Evolutionary conservation across 1,140 invertebrate genomes (phyloP).

Genomic region (Conus ventricosus): DNA sequence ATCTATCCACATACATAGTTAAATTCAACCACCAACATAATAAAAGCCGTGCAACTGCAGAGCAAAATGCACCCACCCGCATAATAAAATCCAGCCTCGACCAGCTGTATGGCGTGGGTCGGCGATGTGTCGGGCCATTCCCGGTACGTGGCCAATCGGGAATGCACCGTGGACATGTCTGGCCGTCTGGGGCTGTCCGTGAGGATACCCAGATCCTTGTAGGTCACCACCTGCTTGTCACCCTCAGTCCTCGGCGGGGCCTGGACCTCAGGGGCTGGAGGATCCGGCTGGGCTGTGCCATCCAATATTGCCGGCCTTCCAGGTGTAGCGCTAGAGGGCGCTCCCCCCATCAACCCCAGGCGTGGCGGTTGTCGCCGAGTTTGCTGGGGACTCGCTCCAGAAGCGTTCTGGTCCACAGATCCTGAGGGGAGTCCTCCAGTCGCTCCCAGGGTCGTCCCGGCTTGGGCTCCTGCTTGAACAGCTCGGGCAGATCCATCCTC

Average conservation of each 20-base stretch:
- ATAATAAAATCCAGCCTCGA: slow-evolving; percentile 93
- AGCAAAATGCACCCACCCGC: slow-evolving; percentile 76
- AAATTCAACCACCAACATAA: too few relatives aligned
- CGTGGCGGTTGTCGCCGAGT: neutral
- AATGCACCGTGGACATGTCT: slow-evolving; percentile 78
- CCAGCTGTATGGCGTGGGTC: slow-evolving; percentile 86
- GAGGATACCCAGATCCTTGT: too few relatives aligned
- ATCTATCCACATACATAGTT: too few relatives aligned
- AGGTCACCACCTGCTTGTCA: slow-evolving; percentile 85
- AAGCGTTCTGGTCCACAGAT: neutral
- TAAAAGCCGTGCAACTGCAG: too few relatives aligned
- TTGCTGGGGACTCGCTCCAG: neutral
- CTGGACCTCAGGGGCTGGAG: too few relatives aligned
- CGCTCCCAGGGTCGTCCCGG: too few relatives aligned
- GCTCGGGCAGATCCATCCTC: neutral
- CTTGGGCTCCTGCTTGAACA: neutral
- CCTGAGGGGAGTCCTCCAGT: neutral
- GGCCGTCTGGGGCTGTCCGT: slow-evolving; percentile 35
- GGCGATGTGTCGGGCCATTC: slow-evolving; percentile 68
- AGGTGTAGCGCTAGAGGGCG: neutral
- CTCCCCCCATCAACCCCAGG: neutral
- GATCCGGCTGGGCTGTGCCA: slow-evolving; percentile 11
- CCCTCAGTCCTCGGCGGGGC: slow-evolving; percentile 73
- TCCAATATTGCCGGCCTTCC: neutral
- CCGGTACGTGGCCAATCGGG: slow-evolving; percentile 83